These are phyloP conservation scores for Sebastiscus tertius DNA, from an alignment of 2,797 vertebrate genomes.

Conservation along the genomic window DNA sequence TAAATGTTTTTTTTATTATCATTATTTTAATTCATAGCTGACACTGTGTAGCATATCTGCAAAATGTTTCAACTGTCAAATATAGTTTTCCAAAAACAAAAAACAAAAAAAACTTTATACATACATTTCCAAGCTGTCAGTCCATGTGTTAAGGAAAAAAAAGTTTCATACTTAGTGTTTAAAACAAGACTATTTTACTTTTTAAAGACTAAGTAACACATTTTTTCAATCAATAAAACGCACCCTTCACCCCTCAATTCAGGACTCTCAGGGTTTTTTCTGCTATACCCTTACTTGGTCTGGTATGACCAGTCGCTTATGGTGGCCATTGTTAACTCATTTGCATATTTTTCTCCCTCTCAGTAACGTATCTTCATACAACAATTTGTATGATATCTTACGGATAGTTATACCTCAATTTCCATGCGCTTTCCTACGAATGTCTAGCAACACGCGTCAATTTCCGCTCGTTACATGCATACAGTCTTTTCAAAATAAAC, in stretches of 20 bases:
- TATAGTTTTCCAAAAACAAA: background rate
- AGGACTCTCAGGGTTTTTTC: background rate
- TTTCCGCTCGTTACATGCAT: too few species aligned
- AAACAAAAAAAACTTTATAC: background rate
- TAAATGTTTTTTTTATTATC: background rate
- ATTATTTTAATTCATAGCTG: slow-evolving; percentile 1
- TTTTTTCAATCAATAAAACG: too few species aligned
- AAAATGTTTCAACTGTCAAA: background rate
- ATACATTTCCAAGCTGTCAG: background rate
- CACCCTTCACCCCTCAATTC: background rate
- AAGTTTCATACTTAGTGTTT: background rate
- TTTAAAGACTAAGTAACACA: too few species aligned
- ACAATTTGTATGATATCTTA: too few species aligned
- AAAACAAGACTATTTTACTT: background rate
- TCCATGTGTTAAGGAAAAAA: too few species aligned
- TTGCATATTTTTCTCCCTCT: background rate
- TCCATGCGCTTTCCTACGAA: too few species aligned
- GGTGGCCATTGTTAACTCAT: background rate
- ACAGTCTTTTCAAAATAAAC: too few species aligned
- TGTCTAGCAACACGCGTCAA: too few species aligned
- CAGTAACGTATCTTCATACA: too few species aligned
- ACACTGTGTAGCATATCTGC: background rate
- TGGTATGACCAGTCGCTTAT: background rate
- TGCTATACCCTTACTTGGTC: background rate
- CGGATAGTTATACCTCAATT: too few species aligned